Evolutionary conservation across 2,888 invertebrate genomes (phyloP), one percentile per base, ranked within the genome.

Genomic region (Pachydiplax longipennis): DNA sequence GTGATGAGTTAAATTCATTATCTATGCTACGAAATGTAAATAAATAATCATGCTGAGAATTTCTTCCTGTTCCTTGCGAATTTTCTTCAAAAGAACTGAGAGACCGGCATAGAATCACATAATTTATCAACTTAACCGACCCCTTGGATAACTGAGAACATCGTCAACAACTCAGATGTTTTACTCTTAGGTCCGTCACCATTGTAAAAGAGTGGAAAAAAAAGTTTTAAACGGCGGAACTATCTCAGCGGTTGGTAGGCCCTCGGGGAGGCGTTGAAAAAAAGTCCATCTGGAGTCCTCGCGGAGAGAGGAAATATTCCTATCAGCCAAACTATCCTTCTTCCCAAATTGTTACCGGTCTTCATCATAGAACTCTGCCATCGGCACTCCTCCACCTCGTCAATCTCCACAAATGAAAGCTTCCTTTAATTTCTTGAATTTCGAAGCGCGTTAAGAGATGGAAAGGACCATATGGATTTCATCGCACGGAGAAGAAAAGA

Each of bases 271-370:
- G 65, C n/a, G 25, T 13, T 22, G 25, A 31, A 73, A 73, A 73
- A 73, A 73, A 73, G 31, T 25, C 25, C 73, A 73, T 73, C 73
- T 73, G 73, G 73, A 73, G 25, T 25, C 73, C 31, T 58, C n/a
- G 61, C 58, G 37, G 61, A 58, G 87, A 35, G 87, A 61, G 61
- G 37, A 61, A 58, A 87, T 87, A 87, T 61, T 61, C 87, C 87
- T 87, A 87, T 87, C 87, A 87, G 37, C 61, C 87, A 40, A 87
- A 87, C 87, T 87, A 87, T 87, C 87, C 87, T 61, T 87, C 87
- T 61, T 83, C 83, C 82, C 53, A 83, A 83, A 83, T 83, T 61
- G 87, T 87, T 87, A 35, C 61, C 61, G 31, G 65, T 31, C 61
- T 65, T 37, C 87, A 87, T 87, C 61, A 87, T 58, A 58, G 61